Evolutionary conservation across 2,113 vertebrate genomes (phyloP), one percentile per base, ranked within the genome.

Genomic region (Hylia prasina): DNA sequence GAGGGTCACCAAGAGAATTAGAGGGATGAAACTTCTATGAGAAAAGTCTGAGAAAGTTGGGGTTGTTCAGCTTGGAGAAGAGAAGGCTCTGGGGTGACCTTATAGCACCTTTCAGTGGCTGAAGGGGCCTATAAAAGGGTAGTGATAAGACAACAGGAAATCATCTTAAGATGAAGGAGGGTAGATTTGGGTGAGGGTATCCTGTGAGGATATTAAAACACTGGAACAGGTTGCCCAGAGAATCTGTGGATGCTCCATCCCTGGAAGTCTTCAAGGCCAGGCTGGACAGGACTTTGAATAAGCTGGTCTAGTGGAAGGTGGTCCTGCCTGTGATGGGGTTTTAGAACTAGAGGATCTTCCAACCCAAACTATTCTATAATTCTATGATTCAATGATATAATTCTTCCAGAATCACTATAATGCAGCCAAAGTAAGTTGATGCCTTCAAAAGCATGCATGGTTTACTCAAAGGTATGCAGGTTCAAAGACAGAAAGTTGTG

Each of bases 301-400:
- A 44, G 15, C 18, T 81, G 27, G 10, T 33, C 18, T 58, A 37
- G 15, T 44, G 57, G 21, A 56, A 80, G 25, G 8, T 44, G 31
- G 27, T 71, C 18, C 37, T 65, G 17, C 12, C 25, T 0, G 0
- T 33, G 10, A 15, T 72, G 18, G 22, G 18, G 19, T 1, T 72
- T 73, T 33, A 9, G 18, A 57, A 57, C 12, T 13, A 71, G 35
- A 25, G 39, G 17, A 80, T 40, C 16, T 42, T 73, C 37, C 51
- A 44, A 65, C 15, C 7, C 51, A 89, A 81, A 81, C 33, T 22
- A 44, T 51, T 65, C 27, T 72, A 18, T 68, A 22, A 27, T 19
- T 51, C 33, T 37, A 15, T 37, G 14, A 22, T 37, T 65, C 31
- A 33, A 13, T 50, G 1, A 18, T 48, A 23, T 18, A 4, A 28